These are phyloP conservation scores for Protonemura montana DNA, from an alignment of 2,888 invertebrate genomes.

Conservation along the genomic window DNA sequence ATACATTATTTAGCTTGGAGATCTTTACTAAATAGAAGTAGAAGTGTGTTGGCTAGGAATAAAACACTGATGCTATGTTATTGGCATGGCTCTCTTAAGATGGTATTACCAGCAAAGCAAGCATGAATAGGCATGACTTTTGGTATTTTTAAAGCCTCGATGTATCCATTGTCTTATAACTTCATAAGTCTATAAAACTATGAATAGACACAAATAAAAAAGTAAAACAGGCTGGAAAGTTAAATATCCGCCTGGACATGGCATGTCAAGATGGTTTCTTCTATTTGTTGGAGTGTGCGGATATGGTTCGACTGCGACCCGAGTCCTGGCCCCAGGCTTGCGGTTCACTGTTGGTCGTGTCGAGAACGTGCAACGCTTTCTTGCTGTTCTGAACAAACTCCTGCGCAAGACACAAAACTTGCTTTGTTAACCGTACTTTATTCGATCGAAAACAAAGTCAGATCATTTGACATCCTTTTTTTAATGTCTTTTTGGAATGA, in stretches of 20 bases:
- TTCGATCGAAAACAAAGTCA: constrained; percentile 34
- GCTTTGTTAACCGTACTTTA: neutral
- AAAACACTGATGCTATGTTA: no score
- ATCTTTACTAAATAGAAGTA: neutral
- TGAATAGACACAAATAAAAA: no score
- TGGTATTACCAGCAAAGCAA: no score
- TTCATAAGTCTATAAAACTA: no score
- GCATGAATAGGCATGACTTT: no score
- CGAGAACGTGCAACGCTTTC: constrained; percentile 58
- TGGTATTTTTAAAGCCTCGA: no score
- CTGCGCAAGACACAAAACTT: constrained; percentile 50
- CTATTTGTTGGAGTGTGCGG: constrained; percentile 8
- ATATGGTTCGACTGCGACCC: neutral
- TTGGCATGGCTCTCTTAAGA: no score
- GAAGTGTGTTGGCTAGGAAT: neutral
- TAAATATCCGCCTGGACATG: no score
- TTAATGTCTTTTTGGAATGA: no score
- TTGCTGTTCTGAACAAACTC: constrained; percentile 70
- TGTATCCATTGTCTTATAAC: no score
- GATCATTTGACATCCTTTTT: no score
- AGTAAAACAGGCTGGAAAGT: no score
- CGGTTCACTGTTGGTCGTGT: constrained; percentile 41
- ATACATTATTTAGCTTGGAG: neutral
- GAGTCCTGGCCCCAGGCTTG: constrained; percentile 47
- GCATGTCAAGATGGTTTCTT: neutral